phyloP scores from a whole-genome alignment of 2,888 invertebrate species.

The Colletes collaris region DNA sequence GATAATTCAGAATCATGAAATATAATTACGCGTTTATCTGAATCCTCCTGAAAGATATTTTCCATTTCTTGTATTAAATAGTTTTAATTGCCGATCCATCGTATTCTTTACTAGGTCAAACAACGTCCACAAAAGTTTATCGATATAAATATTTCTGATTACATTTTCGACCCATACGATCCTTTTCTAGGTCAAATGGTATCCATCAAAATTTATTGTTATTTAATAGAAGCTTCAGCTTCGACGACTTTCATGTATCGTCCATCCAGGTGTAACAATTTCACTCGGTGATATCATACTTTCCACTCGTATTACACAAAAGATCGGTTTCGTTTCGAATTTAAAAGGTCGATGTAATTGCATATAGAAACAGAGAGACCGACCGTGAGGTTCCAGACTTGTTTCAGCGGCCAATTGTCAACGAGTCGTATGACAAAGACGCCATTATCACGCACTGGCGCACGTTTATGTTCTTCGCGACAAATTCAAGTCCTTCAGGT shows the following conservation, averaged over 20 bases:
- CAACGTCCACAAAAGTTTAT: too few relatives aligned
- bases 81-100: too few relatives aligned
- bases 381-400: conserved; percentile 52
- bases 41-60: too few relatives aligned
- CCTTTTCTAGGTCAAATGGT: too few relatives aligned
- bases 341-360: conserved; percentile 28
- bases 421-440: conserved; percentile 58
- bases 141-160: too few relatives aligned
- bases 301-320: not conserved
- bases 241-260: not conserved
- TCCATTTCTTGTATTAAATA: too few relatives aligned
- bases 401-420: conserved; percentile 51
- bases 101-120: too few relatives aligned
- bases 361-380: conserved; percentile 16
- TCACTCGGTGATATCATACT: not conserved
- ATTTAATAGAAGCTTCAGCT: too few relatives aligned
- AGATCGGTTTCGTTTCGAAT: conserved; percentile 29
- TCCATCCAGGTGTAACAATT: not conserved
- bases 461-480: conserved; percentile 35
- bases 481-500: conserved; percentile 43
- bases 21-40: too few relatives aligned
- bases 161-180: too few relatives aligned
- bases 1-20: too few relatives aligned
- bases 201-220: too few relatives aligned
- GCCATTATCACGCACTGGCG: conserved; percentile 63